A percentile compares a stretch with the other conserved stretches of the same genome.
Evolutionary conservation across 2,113 vertebrate species (phyloP).

Genomic region (Pandion haliaetus): DNA sequence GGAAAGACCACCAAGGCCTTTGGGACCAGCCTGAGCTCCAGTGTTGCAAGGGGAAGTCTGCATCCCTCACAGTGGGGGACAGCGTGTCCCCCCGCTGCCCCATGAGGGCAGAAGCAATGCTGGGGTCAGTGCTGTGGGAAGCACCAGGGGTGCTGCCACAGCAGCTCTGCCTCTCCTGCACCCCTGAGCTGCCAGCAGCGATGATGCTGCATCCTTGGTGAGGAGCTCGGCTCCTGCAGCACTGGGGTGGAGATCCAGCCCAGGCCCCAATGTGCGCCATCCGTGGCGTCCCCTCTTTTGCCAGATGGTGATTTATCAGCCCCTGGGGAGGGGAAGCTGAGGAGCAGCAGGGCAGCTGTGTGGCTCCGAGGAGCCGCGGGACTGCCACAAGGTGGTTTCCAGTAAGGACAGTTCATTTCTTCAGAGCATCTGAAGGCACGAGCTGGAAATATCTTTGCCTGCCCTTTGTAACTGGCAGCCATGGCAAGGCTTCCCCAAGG

Average conservation of each 20-base stretch:
- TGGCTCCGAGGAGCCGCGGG: rapidly evolving
- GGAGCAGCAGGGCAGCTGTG: background rate
- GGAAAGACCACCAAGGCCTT: background rate
- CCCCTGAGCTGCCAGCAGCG: background rate
- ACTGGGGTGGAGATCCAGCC: background rate
- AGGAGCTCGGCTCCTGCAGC: rapidly evolving
- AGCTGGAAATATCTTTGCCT: background rate
- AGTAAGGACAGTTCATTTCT: background rate
- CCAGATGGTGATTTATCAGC: background rate
- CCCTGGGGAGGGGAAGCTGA: background rate
- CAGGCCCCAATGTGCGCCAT: rapidly evolving
- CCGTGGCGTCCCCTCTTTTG: background rate
- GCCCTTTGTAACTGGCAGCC: background rate
- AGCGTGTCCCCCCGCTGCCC: background rate
- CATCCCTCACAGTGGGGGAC: background rate
- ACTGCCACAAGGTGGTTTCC: background rate
- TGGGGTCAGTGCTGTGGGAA: background rate
- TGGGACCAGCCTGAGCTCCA: background rate
- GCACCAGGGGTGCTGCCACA: background rate
- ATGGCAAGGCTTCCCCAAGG: background rate
- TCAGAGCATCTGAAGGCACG: background rate
- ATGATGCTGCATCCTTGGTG: background rate
- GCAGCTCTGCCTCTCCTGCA: background rate
- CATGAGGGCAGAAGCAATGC: background rate
- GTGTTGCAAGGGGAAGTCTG: background rate